Evolutionary conservation across 2,888 invertebrate genomes (phyloP), one percentile per base, ranked within the genome.

Genomic region (Coelopa pilipes): DNA sequence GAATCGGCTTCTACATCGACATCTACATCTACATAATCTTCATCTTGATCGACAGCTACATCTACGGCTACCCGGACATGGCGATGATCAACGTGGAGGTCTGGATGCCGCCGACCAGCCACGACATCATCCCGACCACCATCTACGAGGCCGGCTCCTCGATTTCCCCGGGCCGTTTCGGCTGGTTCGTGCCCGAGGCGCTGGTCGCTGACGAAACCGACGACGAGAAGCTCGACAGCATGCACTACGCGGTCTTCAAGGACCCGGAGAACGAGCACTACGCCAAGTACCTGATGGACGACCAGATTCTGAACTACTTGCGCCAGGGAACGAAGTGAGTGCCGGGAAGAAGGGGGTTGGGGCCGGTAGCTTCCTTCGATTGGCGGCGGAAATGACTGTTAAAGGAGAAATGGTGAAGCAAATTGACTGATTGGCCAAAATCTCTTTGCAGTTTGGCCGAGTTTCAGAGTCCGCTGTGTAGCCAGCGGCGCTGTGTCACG

Each of bases 51-150:
- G 45, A 57, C n/a, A 17, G 19, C 49, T 19, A 67, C 1, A 45
- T 17, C 55, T 19, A 59, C 24, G 19, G 24, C 17, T 19, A 71
- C 17, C 63, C 63, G 12, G 19, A 45, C 21, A 46, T 79, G 62
- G 53, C 75, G 50, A 82, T 83, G 81, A 89, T 94, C 19, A 93
- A 94, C 84, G 86, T 94, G 81, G 94, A 93, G 83, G 91, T 92
- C 0, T 93, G 93, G 92, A 88, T 92, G 75, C 89, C 91, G 24
- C 90, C 92, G 0, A 90, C 92, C 60, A 89, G 89, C 70, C 91
- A 91, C 80, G 67, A 69, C 0, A 87, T 89, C 78, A 57, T 83
- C 83, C 79, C 86, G 85, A 75, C 88, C 87, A 46, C 89, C 13
- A 77, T 86, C n/a, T 74, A 75, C 15, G 90, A 90, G 78, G 89